These are phyloP conservation scores for Ectemnius lituratus DNA, from an alignment of 2,888 invertebrate genomes.

Conservation along the genomic window DNA sequence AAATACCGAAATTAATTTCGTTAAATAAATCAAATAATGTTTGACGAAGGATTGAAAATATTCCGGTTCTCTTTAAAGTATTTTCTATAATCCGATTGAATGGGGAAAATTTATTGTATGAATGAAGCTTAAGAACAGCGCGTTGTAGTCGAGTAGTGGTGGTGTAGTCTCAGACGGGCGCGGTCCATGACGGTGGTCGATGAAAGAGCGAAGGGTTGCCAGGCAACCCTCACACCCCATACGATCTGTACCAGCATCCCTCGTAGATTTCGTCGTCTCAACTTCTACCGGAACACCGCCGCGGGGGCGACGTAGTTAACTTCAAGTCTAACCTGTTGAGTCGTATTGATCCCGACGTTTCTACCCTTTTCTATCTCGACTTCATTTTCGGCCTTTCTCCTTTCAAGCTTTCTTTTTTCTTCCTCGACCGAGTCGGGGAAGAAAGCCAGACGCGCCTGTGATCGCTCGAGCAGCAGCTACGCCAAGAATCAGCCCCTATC, in stretches of 20 bases:
- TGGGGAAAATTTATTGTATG: slow-evolving; percentile 36
- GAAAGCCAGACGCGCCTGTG: slow-evolving; percentile 21
- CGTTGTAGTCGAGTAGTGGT: slow-evolving; percentile 49
- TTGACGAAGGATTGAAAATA: too few relatives aligned
- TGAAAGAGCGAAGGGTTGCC: slow-evolving; percentile 72
- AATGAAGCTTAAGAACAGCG: slow-evolving; percentile 50
- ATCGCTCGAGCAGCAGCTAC: slow-evolving; percentile 7
- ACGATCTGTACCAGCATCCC: slow-evolving; percentile 50
- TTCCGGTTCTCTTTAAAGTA: too few relatives aligned
- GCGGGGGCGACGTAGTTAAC: slow-evolving; percentile 50
- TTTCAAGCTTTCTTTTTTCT: slow-evolving; percentile 19
- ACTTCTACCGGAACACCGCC: slow-evolving; percentile 46
- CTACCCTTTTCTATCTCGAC: slow-evolving; percentile 21
- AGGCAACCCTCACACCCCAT: slow-evolving; percentile 67
- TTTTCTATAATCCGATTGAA: slow-evolving; percentile 5
- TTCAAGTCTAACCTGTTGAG: slow-evolving; percentile 72
- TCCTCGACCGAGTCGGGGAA: slow-evolving; percentile 33
- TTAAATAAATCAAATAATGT: too few relatives aligned
- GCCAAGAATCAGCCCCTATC: too few relatives aligned
- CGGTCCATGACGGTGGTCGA: slow-evolving; percentile 72
- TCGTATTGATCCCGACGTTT: slow-evolving; percentile 71
- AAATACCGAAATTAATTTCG: too few relatives aligned
- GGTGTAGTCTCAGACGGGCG: slow-evolving; percentile 72
- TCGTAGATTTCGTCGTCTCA: slow-evolving; percentile 63
- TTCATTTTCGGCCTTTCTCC: slow-evolving; percentile 18